Evolutionary conservation across 2,888 invertebrate species (phyloP).

Genomic region (Platerodrilus igneus): DNA sequence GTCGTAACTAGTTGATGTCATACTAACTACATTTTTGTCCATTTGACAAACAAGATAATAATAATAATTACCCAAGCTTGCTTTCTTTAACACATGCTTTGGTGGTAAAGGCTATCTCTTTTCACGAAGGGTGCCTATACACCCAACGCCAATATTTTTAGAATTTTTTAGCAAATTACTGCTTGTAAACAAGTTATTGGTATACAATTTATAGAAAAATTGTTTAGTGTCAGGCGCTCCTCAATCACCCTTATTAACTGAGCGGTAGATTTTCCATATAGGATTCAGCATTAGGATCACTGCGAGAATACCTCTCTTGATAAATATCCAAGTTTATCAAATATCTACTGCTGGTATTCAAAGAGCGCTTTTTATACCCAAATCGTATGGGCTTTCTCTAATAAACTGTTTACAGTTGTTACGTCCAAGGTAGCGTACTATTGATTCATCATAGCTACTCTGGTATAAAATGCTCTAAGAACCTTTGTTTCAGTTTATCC

Average conservation of each 20-base stretch:
- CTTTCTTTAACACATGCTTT: no score
- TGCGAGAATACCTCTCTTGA: conserved; percentile 28
- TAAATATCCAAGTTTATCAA: conserved; percentile 36
- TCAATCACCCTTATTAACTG: no score
- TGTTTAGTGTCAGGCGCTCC: not conserved
- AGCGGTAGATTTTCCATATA: conserved; percentile 8
- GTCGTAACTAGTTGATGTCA: not conserved
- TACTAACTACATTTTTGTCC: not conserved
- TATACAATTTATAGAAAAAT: not conserved
- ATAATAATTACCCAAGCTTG: no score
- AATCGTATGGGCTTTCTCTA: conserved; percentile 37
- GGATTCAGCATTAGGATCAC: conserved; percentile 8
- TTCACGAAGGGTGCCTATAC: not conserved
- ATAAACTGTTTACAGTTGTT: conserved; percentile 36
- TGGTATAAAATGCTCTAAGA: not conserved
- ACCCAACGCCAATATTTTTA: not conserved
- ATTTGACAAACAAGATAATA: not conserved
- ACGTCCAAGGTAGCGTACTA: conserved; percentile 33
- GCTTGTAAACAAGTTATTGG: conserved; percentile 1
- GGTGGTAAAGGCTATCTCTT: no score
- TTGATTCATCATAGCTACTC: conserved; percentile 29
- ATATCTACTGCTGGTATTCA: conserved; percentile 33
- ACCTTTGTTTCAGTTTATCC: not conserved
- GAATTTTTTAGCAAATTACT: not conserved
- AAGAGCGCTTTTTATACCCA: conserved; percentile 35